Evolutionary conservation across 2,113 vertebrate species (phyloP), one percentile per base, ranked within the genome.

Genomic region (Atrichornis clamosus): DNA sequence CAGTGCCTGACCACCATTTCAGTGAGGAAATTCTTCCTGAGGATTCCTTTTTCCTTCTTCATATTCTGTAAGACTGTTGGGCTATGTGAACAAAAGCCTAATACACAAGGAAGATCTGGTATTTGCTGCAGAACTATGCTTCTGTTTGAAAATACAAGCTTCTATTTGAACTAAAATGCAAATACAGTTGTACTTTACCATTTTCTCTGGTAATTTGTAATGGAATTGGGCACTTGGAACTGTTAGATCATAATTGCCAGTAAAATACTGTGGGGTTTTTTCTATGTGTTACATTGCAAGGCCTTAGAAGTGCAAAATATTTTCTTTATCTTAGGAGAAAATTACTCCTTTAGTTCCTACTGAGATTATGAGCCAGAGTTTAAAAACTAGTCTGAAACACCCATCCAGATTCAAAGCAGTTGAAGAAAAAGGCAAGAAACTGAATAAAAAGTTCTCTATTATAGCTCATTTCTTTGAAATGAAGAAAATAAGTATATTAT

Each of bases 61-160:
- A 13, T 59, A 0, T 13, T 28, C 56, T n/a, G 7, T 15, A 22
- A 15, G 37, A n/a, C 46, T 62, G 21, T 35, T 32, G 12, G 1
- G 1, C 16, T 23, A 0, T 24, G 32, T 23, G 64, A 69, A 42
- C 3, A 3, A 20, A 84, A 77, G n/a, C 35, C 30, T 2, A 0
- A 17, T 35, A 5, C 3, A 10, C 26, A 47, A 83, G 35, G 50
- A 60, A 65, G 50, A 44, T 62, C 32, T 70, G 42, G 16, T 60
- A 23, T 69, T 69, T 81, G 26, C 59, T 56, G 76, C 56, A 68
- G 42, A 89, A 35, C 26, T 21, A 1, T 44, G 62, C 52, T 86
- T 30, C 23, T 83, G 0, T 65, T 78, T 67, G 52, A 53, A 92
- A 87, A 80, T 17, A 41, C 9, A 50, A 58, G 52, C 46, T 46